Evolutionary conservation across 2,888 invertebrate species (phyloP).

Genomic region (Nasonovia ribisnigri): DNA sequence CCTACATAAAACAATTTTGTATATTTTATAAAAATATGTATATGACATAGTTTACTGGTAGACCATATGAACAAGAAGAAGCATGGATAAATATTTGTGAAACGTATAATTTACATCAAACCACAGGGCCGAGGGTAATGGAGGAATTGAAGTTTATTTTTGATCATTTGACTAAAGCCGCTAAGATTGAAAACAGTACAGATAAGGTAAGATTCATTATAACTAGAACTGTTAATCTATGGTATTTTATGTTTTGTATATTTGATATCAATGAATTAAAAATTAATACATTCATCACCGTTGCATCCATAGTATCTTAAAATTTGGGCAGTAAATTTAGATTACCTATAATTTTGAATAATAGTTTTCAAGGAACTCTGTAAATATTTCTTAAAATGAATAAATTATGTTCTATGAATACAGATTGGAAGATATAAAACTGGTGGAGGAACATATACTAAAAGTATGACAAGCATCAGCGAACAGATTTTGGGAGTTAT

Average conservation of each 20-base stretch:
- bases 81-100: not conserved
- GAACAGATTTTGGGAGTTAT: too few relatives aligned
- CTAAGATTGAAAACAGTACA: not conserved
- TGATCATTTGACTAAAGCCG: not conserved
- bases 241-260: not conserved
- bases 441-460: not conserved
- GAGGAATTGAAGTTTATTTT: too few relatives aligned
- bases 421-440: constrained; percentile 3
- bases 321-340: not conserved
- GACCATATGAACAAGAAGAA: not conserved
- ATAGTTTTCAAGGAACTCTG: not conserved
- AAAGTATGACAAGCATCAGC: too few relatives aligned
- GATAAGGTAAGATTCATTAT: constrained; percentile 1
- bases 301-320: not conserved
- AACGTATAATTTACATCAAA: not conserved
- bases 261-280: too few relatives aligned
- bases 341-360: not conserved
- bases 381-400: not conserved
- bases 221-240: not conserved
- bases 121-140: too few relatives aligned
- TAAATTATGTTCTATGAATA: constrained; percentile 2
- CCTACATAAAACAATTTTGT: not conserved
- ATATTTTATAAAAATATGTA: constrained; percentile 5
- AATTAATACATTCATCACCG: too few relatives aligned
- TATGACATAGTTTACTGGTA: not conserved